Base-by-base conservation (phyloP, 2,888 invertebrate genomes). In the Synergus japonicus region DNA sequence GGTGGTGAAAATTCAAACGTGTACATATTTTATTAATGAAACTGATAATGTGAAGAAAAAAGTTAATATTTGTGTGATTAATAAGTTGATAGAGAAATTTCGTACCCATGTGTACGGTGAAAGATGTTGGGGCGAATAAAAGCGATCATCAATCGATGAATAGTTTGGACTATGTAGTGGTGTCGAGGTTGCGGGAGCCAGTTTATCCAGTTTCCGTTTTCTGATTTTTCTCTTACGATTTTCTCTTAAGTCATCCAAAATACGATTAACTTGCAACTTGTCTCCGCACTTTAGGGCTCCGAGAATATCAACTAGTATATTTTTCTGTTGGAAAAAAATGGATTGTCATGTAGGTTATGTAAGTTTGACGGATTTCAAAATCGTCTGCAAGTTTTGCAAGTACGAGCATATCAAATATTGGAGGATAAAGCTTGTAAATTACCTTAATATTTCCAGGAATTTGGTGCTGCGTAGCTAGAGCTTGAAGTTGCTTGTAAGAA, bases 391-490 rank as follows among this genome's bases (percentile, higher is more conserved):
- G 37, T 37, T 76, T 13, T 44, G 46, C 69, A 44, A 13, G 18
- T 37, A 41, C 22, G 60, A 41, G 63, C 67, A 29, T 0, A 29
- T 0, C 12, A 54, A 37, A 49, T 44, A 18, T 41, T 12, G 7
- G 22, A 37, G 12, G 15, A 4, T 49, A 43, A 58, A 29, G 46
- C n/a, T 41, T n/a, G 15, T 3, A 3, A 80, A 63, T 86, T 88
- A 91, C 91, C 91, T 91, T 91, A 63, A 91, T 91, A 84, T 91
- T 91, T 64, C 90, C 90, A 65, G 91, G 91, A 13, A 91, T 87
- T n/a, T 86, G 88, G 64, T 91, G 88, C 78, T 85, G 84, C 37
- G 88, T 82, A 76, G 91, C 91, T 63, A 91, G 80, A 2, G 90
- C 89, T 81, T 91, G 91, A 64, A 91, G 85, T 82, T 91, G 90